These are phyloP conservation scores for Petrocephalus sullivani DNA, from an alignment of 2,797 vertebrate species.

Conservation along the genomic window DNA sequence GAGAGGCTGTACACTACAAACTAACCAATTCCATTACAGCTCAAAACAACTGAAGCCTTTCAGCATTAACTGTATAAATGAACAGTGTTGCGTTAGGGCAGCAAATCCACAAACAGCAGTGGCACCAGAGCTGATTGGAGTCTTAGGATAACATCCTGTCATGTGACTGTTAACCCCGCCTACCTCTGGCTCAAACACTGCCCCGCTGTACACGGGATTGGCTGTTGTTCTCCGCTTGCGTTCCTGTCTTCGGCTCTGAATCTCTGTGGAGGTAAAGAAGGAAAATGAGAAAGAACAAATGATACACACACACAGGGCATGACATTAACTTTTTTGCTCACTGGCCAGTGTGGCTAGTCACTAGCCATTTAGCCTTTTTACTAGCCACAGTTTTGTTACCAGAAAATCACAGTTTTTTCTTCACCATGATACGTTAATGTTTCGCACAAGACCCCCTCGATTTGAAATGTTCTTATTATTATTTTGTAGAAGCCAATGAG, in stretches of 20 bases:
- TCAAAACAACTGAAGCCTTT: neutral
- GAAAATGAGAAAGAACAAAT: slow-evolving; percentile 24
- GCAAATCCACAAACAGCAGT: neutral
- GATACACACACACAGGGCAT: neutral
- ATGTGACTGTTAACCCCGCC: neutral
- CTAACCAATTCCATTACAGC: neutral
- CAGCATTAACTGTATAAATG: neutral
- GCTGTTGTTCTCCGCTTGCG: slow-evolving; percentile 82
- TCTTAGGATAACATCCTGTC: neutral
- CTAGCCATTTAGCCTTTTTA: too few relatives aligned
- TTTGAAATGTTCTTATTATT: too few relatives aligned
- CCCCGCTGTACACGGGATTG: slow-evolving; percentile 81
- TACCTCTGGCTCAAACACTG: slow-evolving; percentile 84
- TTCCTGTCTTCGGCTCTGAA: slow-evolving; percentile 83
- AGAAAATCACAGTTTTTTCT: neutral
- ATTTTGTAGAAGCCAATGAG: too few relatives aligned
- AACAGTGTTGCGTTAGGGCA: neutral
- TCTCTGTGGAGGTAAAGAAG: slow-evolving; percentile 59
- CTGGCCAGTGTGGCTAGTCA: too few relatives aligned
- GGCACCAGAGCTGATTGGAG: neutral
- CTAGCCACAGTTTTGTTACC: too few relatives aligned
- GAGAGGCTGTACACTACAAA: neutral
- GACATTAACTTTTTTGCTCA: too few relatives aligned
- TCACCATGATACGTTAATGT: too few relatives aligned
- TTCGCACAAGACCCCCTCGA: too few relatives aligned